Percentiles rank a stretch among this genome's conserved stretches.
These are phyloP conservation scores for Salmo trutta DNA, from an alignment of 2,797 vertebrate species.

Conservation along the genomic window DNA sequence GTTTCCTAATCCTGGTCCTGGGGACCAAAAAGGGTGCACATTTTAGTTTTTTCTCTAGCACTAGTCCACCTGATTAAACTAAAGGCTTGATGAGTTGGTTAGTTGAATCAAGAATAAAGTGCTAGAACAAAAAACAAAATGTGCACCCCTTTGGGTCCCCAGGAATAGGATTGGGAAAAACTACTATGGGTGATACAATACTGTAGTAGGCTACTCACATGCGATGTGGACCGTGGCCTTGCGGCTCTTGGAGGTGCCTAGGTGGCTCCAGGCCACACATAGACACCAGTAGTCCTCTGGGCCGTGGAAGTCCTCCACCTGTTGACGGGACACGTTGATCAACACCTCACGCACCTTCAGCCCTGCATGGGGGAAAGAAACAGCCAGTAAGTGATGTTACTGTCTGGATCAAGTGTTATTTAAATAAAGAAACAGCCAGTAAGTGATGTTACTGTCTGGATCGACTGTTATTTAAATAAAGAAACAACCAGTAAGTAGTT, in stretches of 20 bases:
- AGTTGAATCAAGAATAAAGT: background rate
- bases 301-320: constrained; percentile 95
- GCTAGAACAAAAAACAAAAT: background rate
- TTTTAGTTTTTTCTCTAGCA: too few species aligned
- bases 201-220: background rate
- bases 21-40: too few species aligned
- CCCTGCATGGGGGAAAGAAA: constrained; percentile 68
- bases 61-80: background rate
- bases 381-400: background rate
- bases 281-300: constrained; percentile 97
- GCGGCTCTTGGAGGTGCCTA: constrained; percentile 94
- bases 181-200: too few species aligned
- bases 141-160: background rate
- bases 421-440: background rate
- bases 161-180: background rate
- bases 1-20: background rate
- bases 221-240: constrained; percentile 92
- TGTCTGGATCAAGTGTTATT: background rate
- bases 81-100: background rate
- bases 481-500: background rate
- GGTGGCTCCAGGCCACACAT: constrained; percentile 94
- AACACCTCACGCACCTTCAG: constrained; percentile 90
- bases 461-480: background rate
- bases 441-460: background rate
- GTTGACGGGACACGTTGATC: constrained; percentile 94